These are phyloP conservation scores for Rhagophthalmus giganteus DNA, from an alignment of 2,888 invertebrate species.

Conservation along the genomic window DNA sequence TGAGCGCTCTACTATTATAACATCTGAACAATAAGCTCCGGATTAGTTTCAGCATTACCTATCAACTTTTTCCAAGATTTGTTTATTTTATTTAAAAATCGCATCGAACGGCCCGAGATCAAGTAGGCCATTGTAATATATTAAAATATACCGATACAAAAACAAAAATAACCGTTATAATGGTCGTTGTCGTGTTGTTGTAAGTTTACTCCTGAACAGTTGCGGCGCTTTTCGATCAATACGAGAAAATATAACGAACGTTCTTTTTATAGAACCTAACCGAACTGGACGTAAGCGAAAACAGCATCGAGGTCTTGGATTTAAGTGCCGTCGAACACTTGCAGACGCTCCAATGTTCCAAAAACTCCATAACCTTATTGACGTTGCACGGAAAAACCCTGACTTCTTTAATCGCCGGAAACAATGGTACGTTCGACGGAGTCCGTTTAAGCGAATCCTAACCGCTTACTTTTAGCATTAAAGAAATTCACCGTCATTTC, in stretches of 20 bases:
- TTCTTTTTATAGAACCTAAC: conserved; percentile 70
- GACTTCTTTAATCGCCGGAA: conserved; percentile 75
- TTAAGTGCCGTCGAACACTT: conserved; percentile 77
- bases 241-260: neutral
- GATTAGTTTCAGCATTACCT: too few species aligned
- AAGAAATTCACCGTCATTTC: conserved; percentile 71
- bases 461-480: conserved; percentile 62
- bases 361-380: conserved; percentile 75
- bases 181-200: too few species aligned
- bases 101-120: too few species aligned
- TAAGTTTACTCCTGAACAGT: too few species aligned
- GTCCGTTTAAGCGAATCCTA: neutral
- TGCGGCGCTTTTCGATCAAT: too few species aligned
- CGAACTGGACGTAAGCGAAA: conserved; percentile 81
- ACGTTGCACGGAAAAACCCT: conserved; percentile 77
- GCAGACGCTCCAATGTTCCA: conserved; percentile 75
- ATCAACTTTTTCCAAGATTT: too few species aligned
- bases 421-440: conserved; percentile 68
- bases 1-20: too few species aligned
- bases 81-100: too few species aligned
- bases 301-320: conserved; percentile 80
- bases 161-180: too few species aligned
- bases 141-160: too few species aligned
- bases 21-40: too few species aligned
- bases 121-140: too few species aligned